Evolutionary conservation across 2,888 invertebrate genomes (phyloP).

Genomic region (Leptopilina drosophilae): DNA sequence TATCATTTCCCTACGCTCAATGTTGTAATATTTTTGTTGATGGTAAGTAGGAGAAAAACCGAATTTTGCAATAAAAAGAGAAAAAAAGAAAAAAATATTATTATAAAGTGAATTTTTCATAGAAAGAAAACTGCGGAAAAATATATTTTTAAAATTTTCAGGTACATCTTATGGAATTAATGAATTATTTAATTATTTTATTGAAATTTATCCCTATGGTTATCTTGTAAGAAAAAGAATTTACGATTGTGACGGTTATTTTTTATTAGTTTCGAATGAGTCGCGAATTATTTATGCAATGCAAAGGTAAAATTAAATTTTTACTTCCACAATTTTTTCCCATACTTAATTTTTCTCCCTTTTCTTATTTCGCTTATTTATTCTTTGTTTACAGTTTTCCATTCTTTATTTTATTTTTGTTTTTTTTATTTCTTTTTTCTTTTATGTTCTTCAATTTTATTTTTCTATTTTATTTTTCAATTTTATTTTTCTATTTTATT

Average conservation of each 20-base stretch:
- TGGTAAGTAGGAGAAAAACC: constrained; percentile 50
- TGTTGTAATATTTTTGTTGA: constrained; percentile 65
- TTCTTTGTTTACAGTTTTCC: too few species aligned
- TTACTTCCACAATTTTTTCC: too few species aligned
- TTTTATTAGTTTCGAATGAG: constrained; percentile 59
- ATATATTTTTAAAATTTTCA: constrained; percentile 46
- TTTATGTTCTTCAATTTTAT: too few species aligned
- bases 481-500: too few species aligned
- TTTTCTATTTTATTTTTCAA: too few species aligned
- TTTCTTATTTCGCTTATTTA: too few species aligned
- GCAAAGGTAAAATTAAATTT: constrained; percentile 41
- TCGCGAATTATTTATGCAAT: constrained; percentile 51
- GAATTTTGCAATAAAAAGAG: not conserved
- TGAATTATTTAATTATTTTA: constrained; percentile 61
- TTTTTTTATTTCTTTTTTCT: too few species aligned
- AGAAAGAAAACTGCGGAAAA: too few species aligned
- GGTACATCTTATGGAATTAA: constrained; percentile 54
- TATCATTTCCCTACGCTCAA: constrained; percentile 57
- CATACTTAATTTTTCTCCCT: too few species aligned
- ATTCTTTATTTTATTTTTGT: too few species aligned
- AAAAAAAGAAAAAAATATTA: too few species aligned
- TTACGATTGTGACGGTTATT: constrained; percentile 62
- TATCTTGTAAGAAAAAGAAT: constrained; percentile 58
- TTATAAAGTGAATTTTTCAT: not conserved
- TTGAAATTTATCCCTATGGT: constrained; percentile 61